Evolutionary conservation across 1,140 invertebrate genomes (phyloP).

Genomic region (Euschistus heros): DNA sequence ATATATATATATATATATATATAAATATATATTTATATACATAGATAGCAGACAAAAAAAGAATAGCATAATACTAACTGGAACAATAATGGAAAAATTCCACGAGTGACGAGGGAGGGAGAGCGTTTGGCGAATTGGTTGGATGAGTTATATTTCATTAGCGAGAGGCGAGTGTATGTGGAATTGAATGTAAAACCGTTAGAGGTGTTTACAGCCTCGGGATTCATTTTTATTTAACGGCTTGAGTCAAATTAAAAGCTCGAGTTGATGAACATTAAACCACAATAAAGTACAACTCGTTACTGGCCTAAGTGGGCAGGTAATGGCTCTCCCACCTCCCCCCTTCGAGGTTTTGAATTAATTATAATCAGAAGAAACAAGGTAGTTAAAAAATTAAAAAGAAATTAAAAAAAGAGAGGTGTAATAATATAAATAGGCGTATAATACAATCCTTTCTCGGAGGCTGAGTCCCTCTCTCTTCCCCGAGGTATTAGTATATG

Average conservation of each 20-base stretch:
- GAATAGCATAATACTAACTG: not conserved
- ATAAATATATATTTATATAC: no score
- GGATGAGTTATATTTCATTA: not conserved
- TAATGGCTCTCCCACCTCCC: not conserved
- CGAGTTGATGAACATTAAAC: not conserved
- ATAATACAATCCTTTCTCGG: no score
- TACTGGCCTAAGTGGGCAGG: not conserved
- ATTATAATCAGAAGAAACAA: conserved; percentile 5
- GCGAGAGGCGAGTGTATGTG: not conserved
- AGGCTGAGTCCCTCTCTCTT: no score
- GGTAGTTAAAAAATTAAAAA: conserved; percentile 4
- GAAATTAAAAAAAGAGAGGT: not conserved
- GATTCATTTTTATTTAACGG: conserved; percentile 7
- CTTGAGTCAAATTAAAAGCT: conserved; percentile 5
- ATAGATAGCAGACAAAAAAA: not conserved
- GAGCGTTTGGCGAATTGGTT: no score
- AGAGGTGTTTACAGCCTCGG: not conserved
- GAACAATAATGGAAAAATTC: conserved; percentile 2
- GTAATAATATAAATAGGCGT: no score
- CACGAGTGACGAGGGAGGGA: not conserved
- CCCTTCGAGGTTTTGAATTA: not conserved
- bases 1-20: no score
- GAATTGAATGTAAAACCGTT: conserved; percentile 10
- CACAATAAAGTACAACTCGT: conserved; percentile 6
- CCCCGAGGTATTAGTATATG: no score